Evolutionary conservation across 2,113 vertebrate species (phyloP).

Genomic region (Pao palembangensis): DNA sequence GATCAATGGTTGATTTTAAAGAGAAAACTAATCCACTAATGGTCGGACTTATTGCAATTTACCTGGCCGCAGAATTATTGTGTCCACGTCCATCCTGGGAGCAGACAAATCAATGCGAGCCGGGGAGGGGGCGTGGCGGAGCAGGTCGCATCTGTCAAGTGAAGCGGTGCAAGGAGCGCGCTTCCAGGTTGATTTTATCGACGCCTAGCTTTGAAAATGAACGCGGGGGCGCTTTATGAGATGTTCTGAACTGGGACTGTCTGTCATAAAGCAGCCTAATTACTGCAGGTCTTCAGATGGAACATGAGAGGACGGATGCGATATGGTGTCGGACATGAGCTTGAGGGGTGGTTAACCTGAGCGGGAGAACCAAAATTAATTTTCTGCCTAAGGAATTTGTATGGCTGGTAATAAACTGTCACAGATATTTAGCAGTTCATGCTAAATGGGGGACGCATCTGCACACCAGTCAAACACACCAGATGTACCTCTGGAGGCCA

Average conservation of each 20-base stretch:
- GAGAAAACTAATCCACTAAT: constrained; percentile 81
- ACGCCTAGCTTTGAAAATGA: constrained; percentile 37
- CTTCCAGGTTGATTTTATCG: constrained; percentile 46
- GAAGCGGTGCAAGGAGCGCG: constrained; percentile 36
- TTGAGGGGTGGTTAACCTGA: constrained; percentile 4
- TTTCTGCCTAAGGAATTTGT: neutral
- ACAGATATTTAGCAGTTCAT: too few relatives aligned
- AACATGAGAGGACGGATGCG: constrained; percentile 7
- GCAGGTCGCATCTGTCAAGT: constrained; percentile 45
- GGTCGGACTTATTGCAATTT: constrained; percentile 78
- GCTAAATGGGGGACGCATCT: too few relatives aligned
- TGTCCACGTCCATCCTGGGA: constrained; percentile 56
- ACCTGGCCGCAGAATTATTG: constrained; percentile 73
- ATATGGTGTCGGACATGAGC: constrained; percentile 16
- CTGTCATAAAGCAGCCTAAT: constrained; percentile 69
- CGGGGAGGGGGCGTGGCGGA: constrained; percentile 12
- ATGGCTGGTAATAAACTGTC: too few relatives aligned
- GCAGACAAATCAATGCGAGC: constrained; percentile 56
- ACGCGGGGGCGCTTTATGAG: constrained; percentile 46
- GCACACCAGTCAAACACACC: too few relatives aligned
- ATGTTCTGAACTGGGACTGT: constrained; percentile 49
- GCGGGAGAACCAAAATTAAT: constrained; percentile 8
- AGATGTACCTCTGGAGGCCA: constrained; percentile 5
- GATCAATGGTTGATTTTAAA: constrained; percentile 77
- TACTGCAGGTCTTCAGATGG: constrained; percentile 56